A percentile compares a stretch with the other conserved stretches of the same genome.
Evolutionary conservation across 1,140 invertebrate genomes (phyloP).

Genomic region (Macrocentrus cingulum): DNA sequence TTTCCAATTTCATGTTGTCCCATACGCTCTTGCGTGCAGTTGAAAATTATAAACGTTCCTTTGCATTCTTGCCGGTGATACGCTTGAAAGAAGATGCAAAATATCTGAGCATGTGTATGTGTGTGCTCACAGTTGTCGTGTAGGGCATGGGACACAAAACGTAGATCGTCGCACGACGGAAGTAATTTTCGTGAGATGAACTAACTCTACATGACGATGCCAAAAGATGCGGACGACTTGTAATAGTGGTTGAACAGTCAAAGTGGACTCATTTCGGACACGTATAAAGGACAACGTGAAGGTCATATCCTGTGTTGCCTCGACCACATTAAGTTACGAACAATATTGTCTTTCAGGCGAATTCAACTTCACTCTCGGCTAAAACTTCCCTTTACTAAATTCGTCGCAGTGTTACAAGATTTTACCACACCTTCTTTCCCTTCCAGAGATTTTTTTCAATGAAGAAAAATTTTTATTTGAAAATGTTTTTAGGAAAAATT

Average conservation of each 20-base stretch:
- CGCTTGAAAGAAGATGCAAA: neutral
- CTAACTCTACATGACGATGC: constrained; percentile 1
- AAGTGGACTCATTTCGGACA: constrained; percentile 55
- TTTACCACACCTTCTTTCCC: too few relatives aligned
- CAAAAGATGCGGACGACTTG: constrained; percentile 29
- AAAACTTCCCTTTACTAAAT: too few relatives aligned
- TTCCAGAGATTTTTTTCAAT: too few relatives aligned
- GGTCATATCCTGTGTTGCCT: constrained; percentile 57
- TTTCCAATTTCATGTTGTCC: too few relatives aligned
- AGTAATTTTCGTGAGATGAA: constrained; percentile 22
- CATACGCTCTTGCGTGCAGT: neutral
- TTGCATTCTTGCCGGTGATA: neutral
- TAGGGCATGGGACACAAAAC: neutral
- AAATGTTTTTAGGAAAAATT: too few relatives aligned
- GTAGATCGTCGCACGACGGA: constrained; percentile 12
- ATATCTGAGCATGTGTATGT: neutral
- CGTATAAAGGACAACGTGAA: constrained; percentile 35
- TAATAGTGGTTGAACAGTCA: constrained; percentile 59
- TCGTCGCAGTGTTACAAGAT: too few relatives aligned
- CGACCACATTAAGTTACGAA: constrained; percentile 13
- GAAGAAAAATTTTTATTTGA: too few relatives aligned
- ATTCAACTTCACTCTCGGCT: too few relatives aligned
- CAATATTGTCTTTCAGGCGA: too few relatives aligned
- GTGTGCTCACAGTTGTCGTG: neutral
- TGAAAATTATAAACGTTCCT: neutral